Evolutionary conservation across 2,113 vertebrate species (phyloP).

Genomic region (Ctenomys sociabilis): DNA sequence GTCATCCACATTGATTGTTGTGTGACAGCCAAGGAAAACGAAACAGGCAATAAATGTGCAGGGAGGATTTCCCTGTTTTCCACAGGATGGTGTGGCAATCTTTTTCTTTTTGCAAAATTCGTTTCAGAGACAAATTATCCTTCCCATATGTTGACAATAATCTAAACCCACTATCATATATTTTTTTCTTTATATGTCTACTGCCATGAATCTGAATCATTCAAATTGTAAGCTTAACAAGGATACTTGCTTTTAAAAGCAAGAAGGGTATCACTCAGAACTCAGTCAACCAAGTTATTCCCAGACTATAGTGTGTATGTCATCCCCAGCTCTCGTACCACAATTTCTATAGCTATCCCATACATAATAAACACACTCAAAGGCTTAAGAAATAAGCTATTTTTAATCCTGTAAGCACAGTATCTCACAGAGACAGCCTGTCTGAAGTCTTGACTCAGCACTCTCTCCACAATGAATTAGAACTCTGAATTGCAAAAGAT

Average conservation of each 20-base stretch:
- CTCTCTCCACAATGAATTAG: conserved; percentile 29
- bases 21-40: not conserved
- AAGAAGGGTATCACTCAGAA: not conserved
- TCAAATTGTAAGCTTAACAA: not conserved
- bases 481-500: not conserved
- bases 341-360: not conserved
- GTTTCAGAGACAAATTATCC: not conserved
- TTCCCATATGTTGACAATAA: not conserved
- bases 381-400: not conserved
- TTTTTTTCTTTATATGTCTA: not conserved
- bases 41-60: not conserved
- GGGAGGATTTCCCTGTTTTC: not conserved
- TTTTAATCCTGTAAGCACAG: not conserved
- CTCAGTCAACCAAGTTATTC: not conserved
- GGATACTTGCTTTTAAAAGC: not conserved
- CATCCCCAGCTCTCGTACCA: not conserved
- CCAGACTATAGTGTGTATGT: not conserved
- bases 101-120: not conserved
- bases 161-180: not conserved
- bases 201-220: not conserved
- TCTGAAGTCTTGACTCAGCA: conserved; percentile 32
- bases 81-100: not conserved
- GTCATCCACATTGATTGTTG: too few species aligned
- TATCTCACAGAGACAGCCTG: not conserved
- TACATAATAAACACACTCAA: conserved; percentile 1